phyloP scores from a whole-genome alignment of 2,888 invertebrate genomes.

The Callyntrura sp. region DNA sequence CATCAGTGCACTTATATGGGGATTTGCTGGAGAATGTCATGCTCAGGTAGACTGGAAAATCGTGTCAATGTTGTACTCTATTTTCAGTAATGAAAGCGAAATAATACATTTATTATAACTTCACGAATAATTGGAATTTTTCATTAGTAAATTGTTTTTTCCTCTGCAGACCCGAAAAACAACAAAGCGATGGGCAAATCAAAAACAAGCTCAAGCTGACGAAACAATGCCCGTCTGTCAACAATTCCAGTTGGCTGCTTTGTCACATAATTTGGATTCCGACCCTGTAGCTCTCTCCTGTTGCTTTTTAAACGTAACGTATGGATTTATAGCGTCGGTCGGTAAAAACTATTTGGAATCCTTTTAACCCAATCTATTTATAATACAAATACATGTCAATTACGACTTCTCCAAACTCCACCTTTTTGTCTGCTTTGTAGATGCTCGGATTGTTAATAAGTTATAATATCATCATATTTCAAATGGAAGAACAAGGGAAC shows the following conservation, averaged over 20 bases:
- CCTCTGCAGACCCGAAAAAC: slow-evolving; percentile 33
- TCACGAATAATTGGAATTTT: not conserved
- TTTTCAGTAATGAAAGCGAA: too few relatives aligned
- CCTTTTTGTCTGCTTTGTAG: not conserved
- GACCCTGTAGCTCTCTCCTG: slow-evolving; percentile 62
- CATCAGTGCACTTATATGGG: slow-evolving; percentile 48
- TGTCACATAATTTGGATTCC: slow-evolving; percentile 48
- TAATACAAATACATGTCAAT: not conserved
- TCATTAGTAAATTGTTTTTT: not conserved
- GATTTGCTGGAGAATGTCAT: slow-evolving; percentile 60
- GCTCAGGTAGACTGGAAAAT: slow-evolving; percentile 11
- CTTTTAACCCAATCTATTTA: not conserved
- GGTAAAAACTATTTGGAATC: too few relatives aligned
- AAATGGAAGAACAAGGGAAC: slow-evolving; percentile 64
- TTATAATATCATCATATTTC: slow-evolving; percentile 59
- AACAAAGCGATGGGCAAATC: slow-evolving; percentile 45
- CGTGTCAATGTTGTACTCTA: not conserved
- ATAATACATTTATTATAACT: not conserved
- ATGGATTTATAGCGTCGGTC: slow-evolving; percentile 54
- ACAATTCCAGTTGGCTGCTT: slow-evolving; percentile 44
- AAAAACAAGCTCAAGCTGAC: slow-evolving; percentile 37
- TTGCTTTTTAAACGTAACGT: slow-evolving; percentile 54
- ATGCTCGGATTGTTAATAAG: slow-evolving; percentile 57
- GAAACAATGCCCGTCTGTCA: slow-evolving; percentile 4
- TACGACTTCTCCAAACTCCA: not conserved